Conservation (phyloP, 2,113 vertebrate genomes). For the Natator depressus region DNA sequence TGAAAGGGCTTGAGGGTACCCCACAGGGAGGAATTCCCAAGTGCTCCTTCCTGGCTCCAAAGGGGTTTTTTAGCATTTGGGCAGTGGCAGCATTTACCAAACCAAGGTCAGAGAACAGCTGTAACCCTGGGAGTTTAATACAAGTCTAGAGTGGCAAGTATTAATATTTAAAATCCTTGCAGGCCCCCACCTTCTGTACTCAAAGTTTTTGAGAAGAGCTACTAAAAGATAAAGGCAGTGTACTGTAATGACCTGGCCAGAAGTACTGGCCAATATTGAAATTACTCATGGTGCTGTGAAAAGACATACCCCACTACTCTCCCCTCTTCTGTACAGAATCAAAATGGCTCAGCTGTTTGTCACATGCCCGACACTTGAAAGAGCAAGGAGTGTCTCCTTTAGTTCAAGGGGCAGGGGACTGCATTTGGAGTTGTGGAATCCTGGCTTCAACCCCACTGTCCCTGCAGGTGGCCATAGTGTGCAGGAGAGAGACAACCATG, state of each 20-base stretch:
- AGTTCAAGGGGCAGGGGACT: neutral
- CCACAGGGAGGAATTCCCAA: too few relatives aligned
- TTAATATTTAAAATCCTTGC: too few relatives aligned
- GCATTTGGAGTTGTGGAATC: neutral
- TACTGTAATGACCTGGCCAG: neutral
- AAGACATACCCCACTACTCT: neutral
- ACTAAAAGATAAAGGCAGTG: neutral
- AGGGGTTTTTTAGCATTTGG: too few relatives aligned
- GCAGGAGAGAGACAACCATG: neutral
- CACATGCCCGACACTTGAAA: neutral
- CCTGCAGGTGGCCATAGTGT: neutral
- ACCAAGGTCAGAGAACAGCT: too few relatives aligned
- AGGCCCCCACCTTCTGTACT: too few relatives aligned
- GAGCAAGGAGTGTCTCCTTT: neutral
- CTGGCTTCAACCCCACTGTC: neutral
- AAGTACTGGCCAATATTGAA: neutral
- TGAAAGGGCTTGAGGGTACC: too few relatives aligned
- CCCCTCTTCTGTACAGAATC: neutral
- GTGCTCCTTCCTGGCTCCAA: too few relatives aligned
- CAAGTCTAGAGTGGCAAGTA: too few relatives aligned
- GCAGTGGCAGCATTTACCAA: too few relatives aligned
- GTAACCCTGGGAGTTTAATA: too few relatives aligned
- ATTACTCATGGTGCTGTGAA: neutral
- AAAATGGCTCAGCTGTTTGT: neutral
- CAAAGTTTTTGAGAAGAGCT: neutral